Base-by-base conservation (phyloP, 2,113 vertebrate species). In the Sebastes fasciatus region DNA sequence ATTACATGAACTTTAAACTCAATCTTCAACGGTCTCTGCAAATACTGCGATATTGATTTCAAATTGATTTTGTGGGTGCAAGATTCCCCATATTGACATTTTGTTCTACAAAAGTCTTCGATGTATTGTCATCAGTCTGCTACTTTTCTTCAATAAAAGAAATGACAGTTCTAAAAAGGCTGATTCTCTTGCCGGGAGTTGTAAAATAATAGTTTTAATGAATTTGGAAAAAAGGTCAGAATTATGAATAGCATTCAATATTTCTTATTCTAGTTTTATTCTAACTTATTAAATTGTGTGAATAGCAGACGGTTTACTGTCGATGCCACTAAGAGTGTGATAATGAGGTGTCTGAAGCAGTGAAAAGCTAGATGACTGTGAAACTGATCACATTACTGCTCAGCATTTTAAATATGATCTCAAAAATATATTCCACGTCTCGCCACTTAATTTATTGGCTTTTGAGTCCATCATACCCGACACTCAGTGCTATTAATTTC, bases 1-100 rank as follows among this genome's bases (percentile, higher is more conserved):
- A 51, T 69, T 60, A 57, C 65, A 61, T 67, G 55, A 78, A 70
- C 55, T 77, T 85, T 69, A 49, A 73, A 71, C 52, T 57, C 64
- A 49, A 49, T 75, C 63, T 61, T 68, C 11, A 13, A 61, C 2
- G 1, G 42, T 11, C 49, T 73, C 12, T 3, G 45, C 34, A 58
- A 82, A 84, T 45, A 62, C 58, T 4, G 42, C 3, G 5, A 11
- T 73, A 76, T 49, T 65, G 74, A 84, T 77, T 68, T n/a, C 1
- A 34, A 72, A 82, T 77, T 52, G 80, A 79, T 80, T 88, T 54
- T 51, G n/a, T 1, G 21, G 6, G 34, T 6, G 13, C 12, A 65
- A 58, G 70, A 51, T 23, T 40, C 4, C 61, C 72, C n/a, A 51
- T 72, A 46, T 52, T 83, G 19, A 46, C 68, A 49, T 62, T 74